These are phyloP conservation scores for Silurus glanis DNA, from an alignment of 2,113 vertebrate genomes.

Conservation along the genomic window DNA sequence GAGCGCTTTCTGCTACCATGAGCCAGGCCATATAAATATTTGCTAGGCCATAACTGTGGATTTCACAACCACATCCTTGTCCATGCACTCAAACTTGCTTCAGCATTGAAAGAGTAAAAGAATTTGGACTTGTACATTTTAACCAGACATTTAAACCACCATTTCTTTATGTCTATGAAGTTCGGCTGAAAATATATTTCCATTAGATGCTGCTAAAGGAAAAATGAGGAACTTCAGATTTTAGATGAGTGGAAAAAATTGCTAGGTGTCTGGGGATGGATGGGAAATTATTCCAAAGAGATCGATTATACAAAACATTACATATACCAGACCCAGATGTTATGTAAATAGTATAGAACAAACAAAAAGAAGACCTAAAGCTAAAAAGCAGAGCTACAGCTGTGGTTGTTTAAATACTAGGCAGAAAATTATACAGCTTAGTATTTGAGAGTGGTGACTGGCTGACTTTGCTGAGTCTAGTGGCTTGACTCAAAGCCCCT, in stretches of 20 bases:
- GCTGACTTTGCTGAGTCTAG: constrained; percentile 76
- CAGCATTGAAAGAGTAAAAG: background rate
- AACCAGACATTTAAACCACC: constrained; percentile 16
- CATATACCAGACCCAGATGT: constrained; percentile 64
- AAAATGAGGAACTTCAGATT: constrained; percentile 24
- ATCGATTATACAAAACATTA: constrained; percentile 61
- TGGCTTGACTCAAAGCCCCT: constrained; percentile 62
- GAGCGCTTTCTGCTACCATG: constrained; percentile 11
- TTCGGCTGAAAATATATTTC: background rate
- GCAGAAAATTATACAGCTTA: constrained; percentile 66
- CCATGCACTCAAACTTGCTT: background rate
- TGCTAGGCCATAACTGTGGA: background rate
- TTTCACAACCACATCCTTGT: constrained; percentile 3
- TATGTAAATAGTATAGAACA: background rate
- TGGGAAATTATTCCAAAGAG: constrained; percentile 71
- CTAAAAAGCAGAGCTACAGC: constrained; percentile 71
- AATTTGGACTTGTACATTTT: constrained; percentile 3
- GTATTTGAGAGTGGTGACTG: constrained; percentile 72
- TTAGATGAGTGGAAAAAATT: background rate
- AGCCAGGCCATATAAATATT: constrained; percentile 43
- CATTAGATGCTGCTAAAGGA: constrained; percentile 5
- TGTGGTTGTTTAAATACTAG: constrained; percentile 62
- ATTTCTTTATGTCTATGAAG: background rate
- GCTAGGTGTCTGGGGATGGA: constrained; percentile 52
- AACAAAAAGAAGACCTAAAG: background rate